phyloP scores from a whole-genome alignment of 92 coral and sea anemone genomes.

The Porites evermanni region DNA sequence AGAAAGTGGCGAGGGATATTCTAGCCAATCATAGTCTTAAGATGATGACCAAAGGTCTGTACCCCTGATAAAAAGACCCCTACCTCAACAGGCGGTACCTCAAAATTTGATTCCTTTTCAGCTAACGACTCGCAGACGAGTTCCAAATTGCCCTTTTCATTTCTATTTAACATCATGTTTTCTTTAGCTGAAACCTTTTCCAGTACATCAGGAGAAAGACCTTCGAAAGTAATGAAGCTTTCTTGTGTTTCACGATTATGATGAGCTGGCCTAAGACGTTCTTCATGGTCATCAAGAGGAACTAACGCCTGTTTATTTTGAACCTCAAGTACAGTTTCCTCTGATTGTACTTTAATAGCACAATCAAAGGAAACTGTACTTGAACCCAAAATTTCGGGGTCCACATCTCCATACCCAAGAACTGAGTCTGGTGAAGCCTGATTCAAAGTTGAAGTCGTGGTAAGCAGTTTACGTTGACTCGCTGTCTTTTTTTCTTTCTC shows the following conservation, averaged over 20 bases:
- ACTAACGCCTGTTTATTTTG: not conserved
- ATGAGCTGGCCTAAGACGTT: not conserved
- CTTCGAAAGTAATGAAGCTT: not conserved
- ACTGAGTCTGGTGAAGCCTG: not conserved
- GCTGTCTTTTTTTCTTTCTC: too few species aligned
- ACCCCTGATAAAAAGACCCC: not conserved
- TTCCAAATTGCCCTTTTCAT: not conserved
- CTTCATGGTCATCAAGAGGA: not conserved
- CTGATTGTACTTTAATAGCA: not conserved
- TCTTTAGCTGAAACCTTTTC: not conserved
- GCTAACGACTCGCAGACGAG: not conserved
- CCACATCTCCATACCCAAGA: not conserved
- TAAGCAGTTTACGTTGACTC: not conserved
- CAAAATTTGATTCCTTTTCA: conserved; percentile 2
- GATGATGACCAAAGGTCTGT: too few species aligned
- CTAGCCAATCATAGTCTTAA: too few species aligned
- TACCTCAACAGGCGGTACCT: not conserved
- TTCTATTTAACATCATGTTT: not conserved
- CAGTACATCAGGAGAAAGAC: not conserved
- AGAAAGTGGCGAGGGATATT: too few species aligned
- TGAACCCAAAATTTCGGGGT: too few species aligned
- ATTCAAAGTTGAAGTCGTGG: not conserved
- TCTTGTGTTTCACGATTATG: not conserved
- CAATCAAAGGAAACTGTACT: not conserved
- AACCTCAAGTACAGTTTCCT: not conserved